Evolutionary conservation across 1,140 invertebrate genomes (phyloP).

Genomic region (Bombus impatiens): DNA sequence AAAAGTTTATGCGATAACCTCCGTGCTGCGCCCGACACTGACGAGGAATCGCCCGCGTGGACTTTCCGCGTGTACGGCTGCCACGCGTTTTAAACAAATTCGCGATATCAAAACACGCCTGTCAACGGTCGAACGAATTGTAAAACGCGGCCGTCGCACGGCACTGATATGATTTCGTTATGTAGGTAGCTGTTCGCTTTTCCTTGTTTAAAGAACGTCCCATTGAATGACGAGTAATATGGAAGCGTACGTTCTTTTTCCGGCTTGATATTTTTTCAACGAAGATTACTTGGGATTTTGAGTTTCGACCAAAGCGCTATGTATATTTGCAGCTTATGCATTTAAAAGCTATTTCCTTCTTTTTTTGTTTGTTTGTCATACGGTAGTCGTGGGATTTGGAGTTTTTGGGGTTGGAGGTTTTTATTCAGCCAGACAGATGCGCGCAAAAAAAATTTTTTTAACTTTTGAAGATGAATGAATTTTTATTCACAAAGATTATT

Average conservation of each 20-base stretch:
- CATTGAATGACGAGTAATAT: background rate
- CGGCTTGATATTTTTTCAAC: background rate
- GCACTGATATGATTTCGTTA: background rate
- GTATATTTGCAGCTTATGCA: no score
- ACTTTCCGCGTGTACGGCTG: background rate
- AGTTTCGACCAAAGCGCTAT: no score
- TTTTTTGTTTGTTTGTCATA: no score
- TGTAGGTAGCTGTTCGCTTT: background rate
- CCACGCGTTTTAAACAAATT: conserved; percentile 23
- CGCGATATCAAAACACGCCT: background rate
- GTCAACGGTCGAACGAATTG: background rate
- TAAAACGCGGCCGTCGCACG: background rate
- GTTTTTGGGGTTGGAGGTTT: no score
- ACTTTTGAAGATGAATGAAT: no score
- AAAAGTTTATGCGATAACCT: conserved; percentile 72
- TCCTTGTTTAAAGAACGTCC: background rate
- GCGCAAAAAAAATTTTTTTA: no score
- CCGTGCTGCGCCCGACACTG: conserved; percentile 33
- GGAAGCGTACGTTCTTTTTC: background rate
- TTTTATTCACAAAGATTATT: no score
- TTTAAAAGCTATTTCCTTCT: no score
- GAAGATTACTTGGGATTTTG: background rate
- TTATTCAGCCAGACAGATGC: no score
- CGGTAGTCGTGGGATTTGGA: no score
- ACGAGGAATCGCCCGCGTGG: background rate